Percentiles rank a stretch among this genome's conserved stretches.
Conservation (phyloP, 2,888 invertebrate species). For the Agonopterix heracliana region DNA sequence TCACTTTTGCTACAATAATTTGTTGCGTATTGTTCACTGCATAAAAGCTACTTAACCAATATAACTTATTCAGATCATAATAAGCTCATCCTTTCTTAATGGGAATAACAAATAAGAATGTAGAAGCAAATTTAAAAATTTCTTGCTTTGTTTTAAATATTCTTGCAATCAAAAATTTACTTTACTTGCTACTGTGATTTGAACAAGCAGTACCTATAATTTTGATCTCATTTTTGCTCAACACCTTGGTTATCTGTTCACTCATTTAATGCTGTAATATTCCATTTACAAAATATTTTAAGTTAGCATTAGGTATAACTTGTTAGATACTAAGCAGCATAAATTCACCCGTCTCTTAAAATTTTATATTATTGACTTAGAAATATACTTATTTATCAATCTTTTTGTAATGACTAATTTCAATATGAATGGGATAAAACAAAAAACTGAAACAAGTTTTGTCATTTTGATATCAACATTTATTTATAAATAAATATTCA, state of each 20-base stretch:
- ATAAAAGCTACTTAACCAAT: too few relatives aligned
- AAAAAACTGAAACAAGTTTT: constrained; percentile 28
- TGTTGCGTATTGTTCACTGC: too few relatives aligned
- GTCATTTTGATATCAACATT: constrained; percentile 47
- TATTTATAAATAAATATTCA: constrained; percentile 36
- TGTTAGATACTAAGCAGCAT: constrained; percentile 63
- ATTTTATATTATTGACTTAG: constrained; percentile 76
- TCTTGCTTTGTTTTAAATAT: too few relatives aligned
- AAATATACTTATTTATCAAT: constrained; percentile 76
- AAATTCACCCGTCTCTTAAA: constrained; percentile 75
- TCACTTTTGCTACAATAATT: background rate
- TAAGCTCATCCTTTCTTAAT: too few relatives aligned
- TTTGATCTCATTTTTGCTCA: constrained; percentile 15
- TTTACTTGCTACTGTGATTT: too few relatives aligned
- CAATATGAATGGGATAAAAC: constrained; percentile 67
- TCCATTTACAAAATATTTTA: constrained; percentile 38
- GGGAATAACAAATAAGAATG: too few relatives aligned
- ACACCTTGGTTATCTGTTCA: background rate
- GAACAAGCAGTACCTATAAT: background rate
- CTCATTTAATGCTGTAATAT: constrained; percentile 8
- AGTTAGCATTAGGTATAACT: constrained; percentile 57
- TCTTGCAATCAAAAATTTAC: too few relatives aligned
- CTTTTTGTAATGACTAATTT: constrained; percentile 67
- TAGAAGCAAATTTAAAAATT: too few relatives aligned
- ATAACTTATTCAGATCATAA: too few relatives aligned